Conservation (phyloP, 2,888 invertebrate genomes). For the Elegia similella region DNA sequence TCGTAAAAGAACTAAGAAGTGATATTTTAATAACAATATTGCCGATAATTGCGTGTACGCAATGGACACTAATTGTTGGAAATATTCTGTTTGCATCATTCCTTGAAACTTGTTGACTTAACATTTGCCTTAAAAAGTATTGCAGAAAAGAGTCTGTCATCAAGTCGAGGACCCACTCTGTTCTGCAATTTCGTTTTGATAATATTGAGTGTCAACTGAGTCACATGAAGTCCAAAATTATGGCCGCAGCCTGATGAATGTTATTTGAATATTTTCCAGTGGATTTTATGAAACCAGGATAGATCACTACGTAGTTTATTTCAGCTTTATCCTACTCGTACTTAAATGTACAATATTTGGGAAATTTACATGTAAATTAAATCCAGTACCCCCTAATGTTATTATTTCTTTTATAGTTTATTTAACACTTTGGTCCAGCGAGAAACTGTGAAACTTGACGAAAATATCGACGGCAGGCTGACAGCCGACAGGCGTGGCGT, state of each 20-base stretch:
- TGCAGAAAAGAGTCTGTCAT: too few relatives aligned
- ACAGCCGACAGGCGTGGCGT: constrained; percentile 60
- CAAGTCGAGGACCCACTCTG: constrained; percentile 40
- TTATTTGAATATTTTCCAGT: too few relatives aligned
- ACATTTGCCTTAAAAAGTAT: constrained; percentile 65
- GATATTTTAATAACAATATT: constrained; percentile 35
- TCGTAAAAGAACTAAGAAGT: constrained; percentile 18
- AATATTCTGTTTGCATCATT: constrained; percentile 55
- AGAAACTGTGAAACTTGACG: constrained; percentile 52
- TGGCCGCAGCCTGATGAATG: background rate
- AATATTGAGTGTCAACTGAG: constrained; percentile 42
- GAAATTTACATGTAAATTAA: background rate
- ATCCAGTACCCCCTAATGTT: constrained; percentile 23
- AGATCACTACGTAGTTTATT: too few relatives aligned
- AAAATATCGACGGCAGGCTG: constrained; percentile 69
- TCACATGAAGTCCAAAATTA: constrained; percentile 30
- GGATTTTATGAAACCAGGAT: too few relatives aligned
- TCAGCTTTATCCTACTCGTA: too few relatives aligned
- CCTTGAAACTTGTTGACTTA: constrained; percentile 64
- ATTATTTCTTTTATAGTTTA: constrained; percentile 53
- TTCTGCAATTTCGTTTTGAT: constrained; percentile 57
- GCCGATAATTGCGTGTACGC: constrained; percentile 39
- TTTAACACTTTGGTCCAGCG: constrained; percentile 50
- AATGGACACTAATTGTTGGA: constrained; percentile 37
- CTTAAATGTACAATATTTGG: too few relatives aligned